Evolutionary conservation across 2,797 vertebrate genomes (phyloP), one percentile per base, ranked within the genome.

Genomic region (Pampus argenteus): DNA sequence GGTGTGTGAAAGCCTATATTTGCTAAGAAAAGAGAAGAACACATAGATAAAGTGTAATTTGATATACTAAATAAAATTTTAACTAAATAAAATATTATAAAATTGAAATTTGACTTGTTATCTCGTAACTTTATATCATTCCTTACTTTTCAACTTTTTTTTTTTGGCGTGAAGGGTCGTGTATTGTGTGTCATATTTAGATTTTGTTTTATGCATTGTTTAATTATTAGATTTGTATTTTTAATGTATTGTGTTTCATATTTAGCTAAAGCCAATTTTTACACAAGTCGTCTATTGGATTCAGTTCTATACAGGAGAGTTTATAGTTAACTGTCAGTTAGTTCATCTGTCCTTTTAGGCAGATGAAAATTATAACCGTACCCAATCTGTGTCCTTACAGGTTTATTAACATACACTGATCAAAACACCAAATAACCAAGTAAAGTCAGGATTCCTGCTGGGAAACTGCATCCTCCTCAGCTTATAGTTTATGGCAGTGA

Each of bases 401-500:
- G 11, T 34, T 20, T 48, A 45, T 64, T 51, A n/a, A 63, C n/a
- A 28, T 11, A 6, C 25, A 22, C 9, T 20, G 22, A 62, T 48
- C 22, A 13, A 20, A 20, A 6, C 48, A 26, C 47, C 14, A 25
- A 42, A 28, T 2, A 9, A 14, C 1, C 13, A n/a, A 57, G 44
- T 38, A 5, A 28, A 31, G 25, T 47, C 6, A 31, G 29, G 20
- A 20, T 14, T 36, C 6, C 3, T n/a, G 14, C 2, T 56, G 42
- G n/a, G 23, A 34, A 6, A 22, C 26, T 18, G 38, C 23, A n/a
- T 6, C 2, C 44, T 66, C 49, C 18, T 70, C 29, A 48, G 40
- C 44, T 64, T 59, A n/a, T 76, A 71, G 75, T 88, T 89, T 82
- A 84, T 79, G 29, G 60, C 47, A 36, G 54, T 36, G 70, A 71